Base-by-base conservation (phyloP, 1,140 invertebrate species). In the Drosophila guanche region DNA sequence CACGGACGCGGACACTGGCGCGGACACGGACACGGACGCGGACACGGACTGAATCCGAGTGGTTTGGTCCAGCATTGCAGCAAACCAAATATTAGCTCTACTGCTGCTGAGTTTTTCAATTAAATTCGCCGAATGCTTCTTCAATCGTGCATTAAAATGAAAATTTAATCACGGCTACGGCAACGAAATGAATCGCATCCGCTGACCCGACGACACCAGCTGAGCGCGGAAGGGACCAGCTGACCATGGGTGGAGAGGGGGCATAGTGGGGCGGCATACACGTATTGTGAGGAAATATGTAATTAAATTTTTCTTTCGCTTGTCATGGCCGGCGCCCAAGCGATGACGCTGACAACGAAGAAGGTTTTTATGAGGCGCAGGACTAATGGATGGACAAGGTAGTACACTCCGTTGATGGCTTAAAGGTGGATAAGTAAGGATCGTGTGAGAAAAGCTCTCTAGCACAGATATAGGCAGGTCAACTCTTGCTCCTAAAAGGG, bases 81-180 rank as follows among this genome's bases (percentile, higher is more conserved):
- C 46, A 86, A 81, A 61, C 69, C 83, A 86, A 86, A 86, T 86
- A 86, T 86, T 86, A 86, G 83, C 81, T 60, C 68, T 75, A 51
- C 59, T 48, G 73, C 76, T 62, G 81, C 58, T 75, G 54, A 62
- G 83, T 85, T 88, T 68, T 86, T 86, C 81, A 86, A 86, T 88
- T 88, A 86, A 86, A 78, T 88, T 81, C 83, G 42, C 51, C 69
- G 77, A 88, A 81, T 78, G 83, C 83, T 78, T 62, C 83, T 75
- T 88, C 81, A 88, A 81, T 88, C 83, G 81, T 86, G 81, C 83
- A 86, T 81, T 81, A 77, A 86, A 86, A 86, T 88, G 77, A 86
- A 86, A 86, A 86, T 85, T 85, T 88, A 86, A 86, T 85, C 81
- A 78, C 84, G 53, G 45, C 45, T 4, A 14, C 7, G 55, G 20